phyloP scores from a whole-genome alignment of 2,797 vertebrate genomes.

The Rhinatrema bivittatum region DNA sequence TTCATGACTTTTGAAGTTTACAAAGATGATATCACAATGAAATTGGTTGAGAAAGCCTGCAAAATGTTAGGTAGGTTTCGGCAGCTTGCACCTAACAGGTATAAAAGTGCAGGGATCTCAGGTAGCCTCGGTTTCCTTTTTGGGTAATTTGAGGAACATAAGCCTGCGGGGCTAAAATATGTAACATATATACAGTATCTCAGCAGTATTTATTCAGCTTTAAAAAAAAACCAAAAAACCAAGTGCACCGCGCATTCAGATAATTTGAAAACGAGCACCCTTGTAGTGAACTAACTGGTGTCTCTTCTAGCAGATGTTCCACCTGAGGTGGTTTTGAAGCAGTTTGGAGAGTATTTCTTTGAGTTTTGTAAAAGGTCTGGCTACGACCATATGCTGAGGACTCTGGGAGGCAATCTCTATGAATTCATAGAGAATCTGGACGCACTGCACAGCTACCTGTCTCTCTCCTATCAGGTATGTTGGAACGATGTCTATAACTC shows the following conservation, averaged over 20 bases:
- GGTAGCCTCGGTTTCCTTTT: too few species aligned
- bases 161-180: too few species aligned
- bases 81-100: too few species aligned
- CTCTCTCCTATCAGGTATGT: slow-evolving; percentile 73
- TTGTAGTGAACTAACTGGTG: too few species aligned
- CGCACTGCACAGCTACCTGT: slow-evolving; percentile 65
- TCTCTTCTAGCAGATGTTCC: slow-evolving; percentile 58
- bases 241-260: too few species aligned
- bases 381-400: slow-evolving; percentile 71
- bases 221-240: slow-evolving; percentile 16
- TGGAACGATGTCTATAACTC: background rate
- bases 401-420: slow-evolving; percentile 66
- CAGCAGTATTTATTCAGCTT: slow-evolving; percentile 16
- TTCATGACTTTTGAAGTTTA: slow-evolving; percentile 71
- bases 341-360: slow-evolving; percentile 74
- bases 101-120: too few species aligned
- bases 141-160: too few species aligned
- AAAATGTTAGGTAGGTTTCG: slow-evolving; percentile 50
- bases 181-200: slow-evolving; percentile 13
- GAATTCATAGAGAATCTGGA: slow-evolving; percentile 74
- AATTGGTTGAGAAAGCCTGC: slow-evolving; percentile 54
- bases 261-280: too few species aligned
- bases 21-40: slow-evolving; percentile 65
- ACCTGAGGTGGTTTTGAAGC: slow-evolving; percentile 56
- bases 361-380: slow-evolving; percentile 70